Conservation (phyloP, 1,140 invertebrate genomes). For the Sminthurinus signatus region DNA sequence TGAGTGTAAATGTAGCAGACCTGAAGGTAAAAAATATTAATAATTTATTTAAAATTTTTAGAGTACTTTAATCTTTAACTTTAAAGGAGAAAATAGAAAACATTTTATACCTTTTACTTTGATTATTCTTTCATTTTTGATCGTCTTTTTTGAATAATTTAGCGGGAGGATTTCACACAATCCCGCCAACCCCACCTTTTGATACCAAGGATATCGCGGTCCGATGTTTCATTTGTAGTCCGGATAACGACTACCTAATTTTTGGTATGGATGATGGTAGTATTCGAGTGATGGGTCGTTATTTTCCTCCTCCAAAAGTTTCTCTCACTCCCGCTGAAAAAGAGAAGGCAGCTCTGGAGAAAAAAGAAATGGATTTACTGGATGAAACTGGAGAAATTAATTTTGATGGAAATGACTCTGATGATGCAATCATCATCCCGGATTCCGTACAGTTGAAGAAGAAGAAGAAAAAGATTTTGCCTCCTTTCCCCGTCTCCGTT, state of each 20-base stretch:
- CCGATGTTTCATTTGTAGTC: conserved; percentile 48
- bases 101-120: too few species aligned
- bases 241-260: conserved; percentile 52
- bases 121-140: too few species aligned
- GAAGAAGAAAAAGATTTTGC: conserved; percentile 1
- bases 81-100: too few species aligned
- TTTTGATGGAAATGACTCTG: conserved; percentile 7
- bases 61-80: too few species aligned
- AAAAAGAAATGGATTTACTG: background rate
- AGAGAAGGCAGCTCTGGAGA: background rate
- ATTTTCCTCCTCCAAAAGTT: background rate
- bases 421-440: background rate
- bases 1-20: conserved; percentile 51
- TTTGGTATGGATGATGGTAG: conserved; percentile 62
- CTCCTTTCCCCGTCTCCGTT: conserved; percentile 14
- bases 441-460: background rate
- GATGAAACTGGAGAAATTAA: background rate
- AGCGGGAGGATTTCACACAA: conserved; percentile 27
- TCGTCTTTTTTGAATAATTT: too few species aligned
- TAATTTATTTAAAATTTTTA: too few species aligned
- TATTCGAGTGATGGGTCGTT: conserved; percentile 56
- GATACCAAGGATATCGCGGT: conserved; percentile 55
- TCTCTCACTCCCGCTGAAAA: background rate
- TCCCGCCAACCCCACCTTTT: conserved; percentile 47
- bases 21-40: too few species aligned